Conservation (phyloP, 2,113 vertebrate genomes). For the Brachypteracias leptosomus region DNA sequence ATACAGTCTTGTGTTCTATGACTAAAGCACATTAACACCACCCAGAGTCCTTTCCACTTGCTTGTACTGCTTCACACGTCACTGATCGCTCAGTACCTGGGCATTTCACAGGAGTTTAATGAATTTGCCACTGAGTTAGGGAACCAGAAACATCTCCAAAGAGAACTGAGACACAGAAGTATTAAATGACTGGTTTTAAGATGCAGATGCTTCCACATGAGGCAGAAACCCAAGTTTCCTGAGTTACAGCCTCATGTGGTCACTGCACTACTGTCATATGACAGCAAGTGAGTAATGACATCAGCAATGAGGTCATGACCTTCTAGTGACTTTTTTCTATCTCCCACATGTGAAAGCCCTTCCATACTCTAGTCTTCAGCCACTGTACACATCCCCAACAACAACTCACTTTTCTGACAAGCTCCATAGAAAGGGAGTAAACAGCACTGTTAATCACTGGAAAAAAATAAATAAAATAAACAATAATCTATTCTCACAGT, state of each 20-base stretch:
- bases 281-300: not conserved
- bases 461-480: not conserved
- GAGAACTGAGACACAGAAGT: not conserved
- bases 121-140: not conserved
- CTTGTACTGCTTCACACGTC: not conserved
- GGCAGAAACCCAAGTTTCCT: not conserved
- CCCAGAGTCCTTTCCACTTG: not conserved
- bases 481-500: not conserved
- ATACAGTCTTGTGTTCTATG: rapidly evolving
- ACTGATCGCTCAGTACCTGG: not conserved
- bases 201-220: not conserved
- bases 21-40: not conserved
- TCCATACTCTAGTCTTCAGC: not conserved
- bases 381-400: not conserved
- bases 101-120: not conserved
- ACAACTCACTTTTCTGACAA: not conserved
- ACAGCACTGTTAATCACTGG: not conserved
- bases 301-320: not conserved
- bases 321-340: not conserved
- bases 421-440: not conserved
- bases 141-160: not conserved
- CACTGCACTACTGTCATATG: not conserved
- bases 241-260: rapidly evolving
- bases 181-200: not conserved
- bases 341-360: not conserved